Evolutionary conservation across 2,797 vertebrate genomes (phyloP).

Genomic region (Arnoldichthys spilopterus): DNA sequence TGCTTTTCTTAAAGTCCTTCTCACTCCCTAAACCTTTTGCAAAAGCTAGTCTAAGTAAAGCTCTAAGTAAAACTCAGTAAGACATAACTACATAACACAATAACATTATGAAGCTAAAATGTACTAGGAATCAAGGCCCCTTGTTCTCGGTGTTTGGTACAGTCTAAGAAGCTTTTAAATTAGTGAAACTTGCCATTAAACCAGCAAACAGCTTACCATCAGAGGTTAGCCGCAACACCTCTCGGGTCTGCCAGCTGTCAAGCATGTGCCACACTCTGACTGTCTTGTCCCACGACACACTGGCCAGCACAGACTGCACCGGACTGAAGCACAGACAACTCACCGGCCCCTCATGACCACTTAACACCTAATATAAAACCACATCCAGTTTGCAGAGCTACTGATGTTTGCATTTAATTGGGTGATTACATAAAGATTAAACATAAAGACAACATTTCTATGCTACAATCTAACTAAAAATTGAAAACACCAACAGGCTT

Average conservation of each 20-base stretch:
- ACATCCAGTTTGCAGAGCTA: neutral
- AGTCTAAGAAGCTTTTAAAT: neutral
- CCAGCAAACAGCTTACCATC: slow-evolving; percentile 79
- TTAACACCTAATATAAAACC: slow-evolving; percentile 80
- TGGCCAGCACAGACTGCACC: slow-evolving; percentile 87
- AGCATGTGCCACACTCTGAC: slow-evolving; percentile 94
- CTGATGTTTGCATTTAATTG: neutral
- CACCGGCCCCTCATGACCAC: slow-evolving; percentile 92
- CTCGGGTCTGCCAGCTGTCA: slow-evolving; percentile 95
- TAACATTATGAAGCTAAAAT: too few relatives aligned
- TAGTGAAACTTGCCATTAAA: neutral
- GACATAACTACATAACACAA: too few relatives aligned
- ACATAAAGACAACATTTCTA: neutral
- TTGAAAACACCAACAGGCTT: too few relatives aligned
- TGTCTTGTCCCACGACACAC: slow-evolving; percentile 93
- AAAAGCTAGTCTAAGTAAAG: too few relatives aligned
- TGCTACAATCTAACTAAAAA: neutral
- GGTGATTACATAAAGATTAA: neutral
- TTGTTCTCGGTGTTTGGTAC: too few relatives aligned
- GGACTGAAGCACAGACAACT: slow-evolving; percentile 92
- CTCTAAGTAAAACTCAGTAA: too few relatives aligned
- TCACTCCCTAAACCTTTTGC: too few relatives aligned
- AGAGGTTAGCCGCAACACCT: slow-evolving; percentile 83
- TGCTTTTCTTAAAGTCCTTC: too few relatives aligned
- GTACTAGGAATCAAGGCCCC: too few relatives aligned